Base-by-base conservation (phyloP, 2,888 invertebrate genomes). In the Petrolisthes manimaculis region DNA sequence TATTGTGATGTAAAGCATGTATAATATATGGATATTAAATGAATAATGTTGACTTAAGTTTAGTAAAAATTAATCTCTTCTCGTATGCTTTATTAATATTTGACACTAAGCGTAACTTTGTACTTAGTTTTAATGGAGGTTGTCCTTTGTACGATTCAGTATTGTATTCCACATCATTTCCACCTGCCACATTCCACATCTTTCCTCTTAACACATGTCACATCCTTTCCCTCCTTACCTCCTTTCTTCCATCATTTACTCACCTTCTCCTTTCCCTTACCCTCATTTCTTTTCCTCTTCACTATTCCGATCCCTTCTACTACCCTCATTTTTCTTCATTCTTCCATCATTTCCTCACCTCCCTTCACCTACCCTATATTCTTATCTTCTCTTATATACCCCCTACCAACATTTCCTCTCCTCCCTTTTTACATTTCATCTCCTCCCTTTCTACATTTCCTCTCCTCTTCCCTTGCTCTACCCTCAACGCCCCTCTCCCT, bases 301-400 rank as follows among this genome's bases (percentile, higher is more conserved):
- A 24, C 77, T 71, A 14, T 21, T 83, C 53, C 74, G 18, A n/a
- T 54, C 74, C 54, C 74, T 51, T 55, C 74, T 54, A 9, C 83
- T 54, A 53, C 67, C 24, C 37, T 24, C 71, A 51, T n/a, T n/a
- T 53, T n/a, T n/a, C 67, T 5, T 51, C 24, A 12, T 53, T 71
- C 69, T 53, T 82, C 67, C 82, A 8, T 69, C 69, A 21, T 55
- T 54, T 69, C 74, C 54, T 74, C 74, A 14, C 75, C 77, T 54
- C 14, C 67, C 55, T 18, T 56, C 14, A 5, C 69, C 54, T 61
- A 55, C 61, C 56, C 24, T 67, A 18, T n/a, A 37, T 9, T 53
- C 21, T 12, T 12, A 5, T n/a, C n/a, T 3, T 21, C 6, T 24
- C 8, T 4, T 18, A 18, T 18, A 18, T 14, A 9, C 3, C 77